Conservation (phyloP, 1,140 invertebrate genomes). For the Tenebrio molitor region DNA sequence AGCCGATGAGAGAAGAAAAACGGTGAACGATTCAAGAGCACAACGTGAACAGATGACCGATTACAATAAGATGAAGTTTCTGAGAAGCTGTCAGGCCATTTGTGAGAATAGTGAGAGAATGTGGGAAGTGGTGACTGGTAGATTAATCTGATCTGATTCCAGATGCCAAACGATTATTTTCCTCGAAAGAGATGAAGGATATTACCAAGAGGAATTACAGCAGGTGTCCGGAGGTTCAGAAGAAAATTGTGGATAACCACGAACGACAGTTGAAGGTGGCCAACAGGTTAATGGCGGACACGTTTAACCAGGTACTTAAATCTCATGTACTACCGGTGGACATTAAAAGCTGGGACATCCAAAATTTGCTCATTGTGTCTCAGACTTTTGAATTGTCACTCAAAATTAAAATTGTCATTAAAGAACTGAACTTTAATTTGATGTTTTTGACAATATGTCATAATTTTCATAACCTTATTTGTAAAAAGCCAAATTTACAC, state of each 20-base stretch:
- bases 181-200: constrained; percentile 62
- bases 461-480: no score
- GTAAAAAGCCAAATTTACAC: no score
- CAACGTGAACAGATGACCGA: constrained; percentile 59
- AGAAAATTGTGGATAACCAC: constrained; percentile 53
- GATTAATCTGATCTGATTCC: constrained; percentile 13
- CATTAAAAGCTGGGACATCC: no score
- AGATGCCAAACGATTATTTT: constrained; percentile 58
- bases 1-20: constrained; percentile 61
- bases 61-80: constrained; percentile 56
- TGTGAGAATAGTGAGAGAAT: no score
- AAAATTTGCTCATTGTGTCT: no score
- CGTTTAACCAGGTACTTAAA: constrained; percentile 63
- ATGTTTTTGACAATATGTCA: no score
- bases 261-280: constrained; percentile 57
- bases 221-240: constrained; percentile 62
- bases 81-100: constrained; percentile 47
- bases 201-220: constrained; percentile 62
- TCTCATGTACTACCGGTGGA: no score
- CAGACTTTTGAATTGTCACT: no score
- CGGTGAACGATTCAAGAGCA: constrained; percentile 56
- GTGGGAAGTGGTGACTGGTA: background rate
- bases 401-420: no score
- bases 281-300: constrained; percentile 60
- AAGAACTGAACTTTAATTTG: no score